A percentile compares a stretch with the other conserved stretches of the same genome.
These are phyloP conservation scores for Caranx melampygus DNA, from an alignment of 2,113 vertebrate species.

Conservation along the genomic window DNA sequence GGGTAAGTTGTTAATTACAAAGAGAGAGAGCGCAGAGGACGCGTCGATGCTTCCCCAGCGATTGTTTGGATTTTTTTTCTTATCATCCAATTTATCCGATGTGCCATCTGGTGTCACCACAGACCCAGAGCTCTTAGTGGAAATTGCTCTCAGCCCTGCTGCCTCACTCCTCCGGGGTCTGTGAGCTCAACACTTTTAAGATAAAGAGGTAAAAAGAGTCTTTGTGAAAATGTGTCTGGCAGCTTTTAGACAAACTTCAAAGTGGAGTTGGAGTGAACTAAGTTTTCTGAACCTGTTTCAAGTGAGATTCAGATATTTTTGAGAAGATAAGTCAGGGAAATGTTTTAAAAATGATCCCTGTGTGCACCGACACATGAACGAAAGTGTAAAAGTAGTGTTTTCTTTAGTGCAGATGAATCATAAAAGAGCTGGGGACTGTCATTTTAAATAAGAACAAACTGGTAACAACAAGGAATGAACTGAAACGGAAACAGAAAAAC, in stretches of 20 bases:
- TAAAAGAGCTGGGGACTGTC: too few relatives aligned
- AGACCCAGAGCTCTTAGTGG: background rate
- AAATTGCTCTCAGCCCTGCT: background rate
- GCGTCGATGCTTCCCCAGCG: background rate
- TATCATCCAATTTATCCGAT: background rate
- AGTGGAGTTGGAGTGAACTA: background rate
- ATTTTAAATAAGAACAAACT: background rate
- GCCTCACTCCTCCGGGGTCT: background rate
- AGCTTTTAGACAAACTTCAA: background rate
- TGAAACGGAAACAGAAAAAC: slow-evolving; percentile 42
- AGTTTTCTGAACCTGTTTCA: background rate
- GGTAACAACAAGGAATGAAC: background rate
- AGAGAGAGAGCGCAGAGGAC: slow-evolving; percentile 5
- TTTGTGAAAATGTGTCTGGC: background rate
- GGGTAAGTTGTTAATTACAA: background rate
- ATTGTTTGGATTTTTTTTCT: background rate
- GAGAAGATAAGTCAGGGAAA: background rate
- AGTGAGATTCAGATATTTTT: background rate
- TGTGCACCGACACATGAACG: background rate
- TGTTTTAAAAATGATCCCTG: background rate
- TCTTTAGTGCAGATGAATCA: background rate
- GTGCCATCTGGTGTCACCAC: background rate
- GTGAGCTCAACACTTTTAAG: background rate
- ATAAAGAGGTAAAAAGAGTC: background rate
- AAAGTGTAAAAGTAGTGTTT: background rate